These are phyloP conservation scores for Xylota sylvarum DNA, from an alignment of 2,888 invertebrate genomes.

Conservation along the genomic window DNA sequence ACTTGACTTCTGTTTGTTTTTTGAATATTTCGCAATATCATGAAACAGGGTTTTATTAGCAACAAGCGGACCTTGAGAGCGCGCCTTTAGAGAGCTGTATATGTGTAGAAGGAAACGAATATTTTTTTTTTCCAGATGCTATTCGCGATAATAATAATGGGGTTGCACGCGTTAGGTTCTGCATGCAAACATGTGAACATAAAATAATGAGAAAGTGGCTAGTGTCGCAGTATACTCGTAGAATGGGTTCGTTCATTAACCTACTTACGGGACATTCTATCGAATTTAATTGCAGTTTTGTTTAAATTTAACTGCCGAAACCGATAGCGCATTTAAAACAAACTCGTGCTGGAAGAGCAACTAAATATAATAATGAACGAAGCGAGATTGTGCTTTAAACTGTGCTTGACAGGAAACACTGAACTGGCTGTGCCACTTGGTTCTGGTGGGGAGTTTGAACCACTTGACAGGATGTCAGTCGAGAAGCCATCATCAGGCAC, in stretches of 20 bases:
- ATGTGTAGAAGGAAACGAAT: neutral
- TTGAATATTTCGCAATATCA: slow-evolving; percentile 31
- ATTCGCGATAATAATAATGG: slow-evolving; percentile 24
- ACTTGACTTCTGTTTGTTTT: slow-evolving; percentile 38
- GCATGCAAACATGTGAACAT: slow-evolving; percentile 43
- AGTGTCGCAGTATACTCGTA: slow-evolving; percentile 9
- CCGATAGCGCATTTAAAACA: neutral
- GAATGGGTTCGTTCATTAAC: slow-evolving; percentile 20
- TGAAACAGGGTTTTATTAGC: slow-evolving; percentile 27
- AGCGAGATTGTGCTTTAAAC: too few relatives aligned
- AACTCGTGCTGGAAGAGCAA: too few relatives aligned
- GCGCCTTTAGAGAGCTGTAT: neutral
- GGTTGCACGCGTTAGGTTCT: slow-evolving; percentile 11
- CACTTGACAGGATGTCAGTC: too few relatives aligned
- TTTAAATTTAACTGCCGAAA: neutral
- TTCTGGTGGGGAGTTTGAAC: too few relatives aligned
- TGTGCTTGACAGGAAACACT: too few relatives aligned
- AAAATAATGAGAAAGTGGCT: neutral
- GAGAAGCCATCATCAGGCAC: too few relatives aligned
- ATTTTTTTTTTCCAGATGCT: slow-evolving; percentile 15
- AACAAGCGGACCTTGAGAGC: neutral
- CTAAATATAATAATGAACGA: too few relatives aligned
- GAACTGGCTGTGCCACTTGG: too few relatives aligned
- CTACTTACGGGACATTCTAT: neutral
- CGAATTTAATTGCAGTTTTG: neutral